phyloP scores from a whole-genome alignment of 2,113 vertebrate species.

The Sceloporus undulatus region DNA sequence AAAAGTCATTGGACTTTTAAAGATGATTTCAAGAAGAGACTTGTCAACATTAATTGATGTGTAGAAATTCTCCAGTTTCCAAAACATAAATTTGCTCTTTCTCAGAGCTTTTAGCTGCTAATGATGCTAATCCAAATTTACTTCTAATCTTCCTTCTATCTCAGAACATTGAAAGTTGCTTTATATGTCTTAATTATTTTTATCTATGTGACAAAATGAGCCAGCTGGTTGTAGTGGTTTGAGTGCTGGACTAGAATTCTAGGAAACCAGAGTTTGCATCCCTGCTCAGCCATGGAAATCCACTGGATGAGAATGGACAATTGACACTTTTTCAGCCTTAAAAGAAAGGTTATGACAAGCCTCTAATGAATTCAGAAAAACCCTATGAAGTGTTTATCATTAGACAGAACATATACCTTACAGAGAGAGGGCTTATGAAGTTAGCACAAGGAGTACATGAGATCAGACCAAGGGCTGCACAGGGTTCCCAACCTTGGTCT shows the following conservation, averaged over 20 bases:
- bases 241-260: no score
- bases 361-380: no score
- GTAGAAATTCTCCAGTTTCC: background rate
- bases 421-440: no score
- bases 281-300: no score
- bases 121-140: background rate
- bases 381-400: no score
- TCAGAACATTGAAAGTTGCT: background rate
- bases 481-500: background rate
- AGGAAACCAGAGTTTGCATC: no score
- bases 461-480: background rate
- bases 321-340: no score
- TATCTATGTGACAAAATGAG: background rate
- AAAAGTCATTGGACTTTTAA: background rate
- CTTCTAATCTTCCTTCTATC: background rate
- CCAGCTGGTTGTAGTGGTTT: no score
- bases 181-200: background rate
- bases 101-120: background rate
- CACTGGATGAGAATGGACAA: no score
- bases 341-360: no score
- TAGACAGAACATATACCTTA: no score
- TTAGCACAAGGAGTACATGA: no score
- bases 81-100: background rate
- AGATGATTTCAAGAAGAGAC: background rate
- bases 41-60: background rate